These are phyloP conservation scores for Cygnus buccinator DNA, from an alignment of 2,113 vertebrate species.

Conservation along the genomic window DNA sequence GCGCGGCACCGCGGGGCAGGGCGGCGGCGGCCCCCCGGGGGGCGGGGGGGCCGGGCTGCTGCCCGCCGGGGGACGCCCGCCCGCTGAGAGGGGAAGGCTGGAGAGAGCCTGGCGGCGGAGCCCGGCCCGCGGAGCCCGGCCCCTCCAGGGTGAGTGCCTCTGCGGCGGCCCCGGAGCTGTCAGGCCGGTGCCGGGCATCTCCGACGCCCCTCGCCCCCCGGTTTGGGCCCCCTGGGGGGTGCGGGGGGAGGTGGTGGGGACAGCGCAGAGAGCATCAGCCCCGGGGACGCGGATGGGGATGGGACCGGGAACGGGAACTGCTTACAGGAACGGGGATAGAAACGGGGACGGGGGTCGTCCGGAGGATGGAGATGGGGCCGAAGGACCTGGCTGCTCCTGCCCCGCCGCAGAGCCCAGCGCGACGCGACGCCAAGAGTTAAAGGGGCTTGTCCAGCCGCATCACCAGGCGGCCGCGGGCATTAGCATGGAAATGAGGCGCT, in stretches of 20 bases:
- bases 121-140: neutral
- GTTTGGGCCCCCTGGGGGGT: too few species aligned
- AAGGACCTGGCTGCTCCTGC: neutral
- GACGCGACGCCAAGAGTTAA: conserved; percentile 51
- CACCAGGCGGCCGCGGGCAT: conserved; percentile 17
- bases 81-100: neutral
- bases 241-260: too few species aligned
- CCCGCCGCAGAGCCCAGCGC: neutral
- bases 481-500: conserved; percentile 69
- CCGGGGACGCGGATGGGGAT: neutral
- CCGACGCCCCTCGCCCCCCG: neutral
- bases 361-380: neutral
- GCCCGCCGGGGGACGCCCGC: neutral
- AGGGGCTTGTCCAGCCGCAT: conserved; percentile 28
- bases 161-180: neutral
- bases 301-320: too few species aligned
- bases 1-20: conserved; percentile 68
- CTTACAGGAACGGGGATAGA: neutral
- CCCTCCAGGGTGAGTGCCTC: conserved; percentile 22
- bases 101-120: neutral
- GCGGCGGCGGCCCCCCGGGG: neutral
- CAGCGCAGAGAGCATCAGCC: neutral
- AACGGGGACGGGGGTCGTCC: too few species aligned
- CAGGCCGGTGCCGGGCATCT: neutral
- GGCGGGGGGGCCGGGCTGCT: neutral